A percentile compares a stretch with the other conserved stretches of the same genome.
phyloP scores from a whole-genome alignment of 1,140 invertebrate species.

The Triops longicaudatus region DNA sequence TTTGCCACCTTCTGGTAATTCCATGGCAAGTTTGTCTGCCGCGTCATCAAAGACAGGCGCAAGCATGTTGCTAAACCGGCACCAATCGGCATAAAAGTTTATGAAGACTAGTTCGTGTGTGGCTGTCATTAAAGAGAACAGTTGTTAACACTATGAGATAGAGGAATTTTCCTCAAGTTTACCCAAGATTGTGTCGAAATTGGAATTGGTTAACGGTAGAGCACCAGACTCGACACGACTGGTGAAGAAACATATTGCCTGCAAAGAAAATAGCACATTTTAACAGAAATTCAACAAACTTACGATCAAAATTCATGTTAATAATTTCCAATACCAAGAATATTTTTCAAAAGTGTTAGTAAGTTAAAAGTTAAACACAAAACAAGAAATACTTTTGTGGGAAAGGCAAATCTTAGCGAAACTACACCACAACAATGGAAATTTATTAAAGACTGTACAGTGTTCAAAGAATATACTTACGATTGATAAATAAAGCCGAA shows the following conservation, averaged over 20 bases:
- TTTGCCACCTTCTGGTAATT: conserved; percentile 67
- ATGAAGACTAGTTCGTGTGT: conserved; percentile 93
- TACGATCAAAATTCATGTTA: no score
- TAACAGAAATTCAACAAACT: no score
- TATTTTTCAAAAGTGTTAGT: no score
- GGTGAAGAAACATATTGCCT: conserved; percentile 35
- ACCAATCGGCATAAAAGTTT: conserved; percentile 99
- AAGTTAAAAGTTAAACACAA: no score
- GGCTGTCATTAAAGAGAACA: conserved; percentile 55
- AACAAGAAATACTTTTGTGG: no score
- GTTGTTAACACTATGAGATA: not conserved
- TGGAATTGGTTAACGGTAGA: conserved; percentile 61
- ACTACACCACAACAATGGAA: no score
- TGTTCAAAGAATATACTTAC: not conserved
- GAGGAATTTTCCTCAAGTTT: conserved; percentile 34
- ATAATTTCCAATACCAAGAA: no score
- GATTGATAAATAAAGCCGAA: not conserved
- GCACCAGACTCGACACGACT: conserved; percentile 50
- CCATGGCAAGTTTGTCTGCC: conserved; percentile 70
- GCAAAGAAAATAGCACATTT: not conserved
- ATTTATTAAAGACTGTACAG: not conserved
- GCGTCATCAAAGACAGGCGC: conserved; percentile 95
- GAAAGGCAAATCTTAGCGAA: no score
- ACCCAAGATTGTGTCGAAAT: conserved; percentile 76
- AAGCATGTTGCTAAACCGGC: conserved; percentile 81